Evolutionary conservation across 2,113 vertebrate genomes (phyloP).

Genomic region (Microtus richardsoni): DNA sequence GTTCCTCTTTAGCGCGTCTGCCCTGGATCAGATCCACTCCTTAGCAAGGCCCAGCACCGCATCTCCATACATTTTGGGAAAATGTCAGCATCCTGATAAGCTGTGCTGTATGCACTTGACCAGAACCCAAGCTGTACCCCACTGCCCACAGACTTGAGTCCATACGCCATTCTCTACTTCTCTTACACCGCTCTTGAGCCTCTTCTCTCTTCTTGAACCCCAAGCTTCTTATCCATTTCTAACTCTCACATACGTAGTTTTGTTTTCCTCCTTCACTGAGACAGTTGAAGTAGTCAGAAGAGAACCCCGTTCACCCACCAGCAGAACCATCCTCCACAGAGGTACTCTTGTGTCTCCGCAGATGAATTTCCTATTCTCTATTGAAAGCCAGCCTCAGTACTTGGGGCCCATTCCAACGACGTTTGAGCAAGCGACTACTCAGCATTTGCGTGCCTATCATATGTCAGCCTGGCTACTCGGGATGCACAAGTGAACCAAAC

Average conservation of each 20-base stretch:
- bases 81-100: background rate
- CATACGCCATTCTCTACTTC: background rate
- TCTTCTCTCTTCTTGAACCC: background rate
- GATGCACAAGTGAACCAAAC: background rate
- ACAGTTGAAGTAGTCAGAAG: background rate
- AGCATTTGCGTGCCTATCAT: background rate
- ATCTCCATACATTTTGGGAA: background rate
- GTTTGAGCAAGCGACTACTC: background rate
- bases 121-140: background rate
- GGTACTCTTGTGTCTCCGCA: background rate
- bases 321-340: background rate
- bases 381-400: background rate
- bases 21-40: background rate
- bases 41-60: background rate
- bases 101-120: background rate
- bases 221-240: background rate
- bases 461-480: background rate
- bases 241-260: background rate
- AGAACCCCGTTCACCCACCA: background rate
- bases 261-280: background rate
- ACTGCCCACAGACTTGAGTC: background rate
- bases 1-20: background rate
- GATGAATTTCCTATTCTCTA: background rate
- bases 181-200: background rate
- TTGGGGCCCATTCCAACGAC: background rate